A percentile compares a stretch with the other conserved stretches of the same genome.
Evolutionary conservation across 2,888 invertebrate genomes (phyloP).

Genomic region (Petrolisthes cinctipes): DNA sequence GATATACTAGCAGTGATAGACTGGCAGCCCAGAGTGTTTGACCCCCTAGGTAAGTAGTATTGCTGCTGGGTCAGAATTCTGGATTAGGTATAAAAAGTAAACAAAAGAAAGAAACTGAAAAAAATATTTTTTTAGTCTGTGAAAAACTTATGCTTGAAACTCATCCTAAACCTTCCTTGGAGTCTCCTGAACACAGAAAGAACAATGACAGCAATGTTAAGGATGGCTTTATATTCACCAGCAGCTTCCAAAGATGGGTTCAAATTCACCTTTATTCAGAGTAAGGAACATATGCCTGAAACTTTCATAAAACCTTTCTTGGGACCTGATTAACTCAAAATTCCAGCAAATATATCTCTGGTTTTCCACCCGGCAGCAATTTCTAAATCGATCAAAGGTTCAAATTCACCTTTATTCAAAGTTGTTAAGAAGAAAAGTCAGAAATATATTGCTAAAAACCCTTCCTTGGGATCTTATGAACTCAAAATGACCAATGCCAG

Average conservation of each 20-base stretch:
- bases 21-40: not conserved
- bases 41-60: not conserved
- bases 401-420: no score
- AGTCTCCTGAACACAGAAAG: not conserved
- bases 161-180: not conserved
- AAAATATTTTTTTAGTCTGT: no score
- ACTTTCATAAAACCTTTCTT: not conserved
- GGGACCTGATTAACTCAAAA: no score
- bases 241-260: no score
- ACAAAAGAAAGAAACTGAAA: not conserved
- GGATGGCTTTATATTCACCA: not conserved
- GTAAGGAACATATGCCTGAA: not conserved
- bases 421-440: no score
- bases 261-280: not conserved
- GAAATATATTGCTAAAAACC: no score
- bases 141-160: conserved; percentile 5
- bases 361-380: no score
- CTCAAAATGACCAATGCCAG: not conserved
- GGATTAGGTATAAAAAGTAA: not conserved
- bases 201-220: not conserved
- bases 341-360: no score
- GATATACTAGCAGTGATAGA: no score
- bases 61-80: not conserved
- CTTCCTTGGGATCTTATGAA: not conserved
- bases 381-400: no score